These are phyloP conservation scores for Pseudopleuronectes americanus DNA, from an alignment of 2,797 vertebrate species.

Conservation along the genomic window DNA sequence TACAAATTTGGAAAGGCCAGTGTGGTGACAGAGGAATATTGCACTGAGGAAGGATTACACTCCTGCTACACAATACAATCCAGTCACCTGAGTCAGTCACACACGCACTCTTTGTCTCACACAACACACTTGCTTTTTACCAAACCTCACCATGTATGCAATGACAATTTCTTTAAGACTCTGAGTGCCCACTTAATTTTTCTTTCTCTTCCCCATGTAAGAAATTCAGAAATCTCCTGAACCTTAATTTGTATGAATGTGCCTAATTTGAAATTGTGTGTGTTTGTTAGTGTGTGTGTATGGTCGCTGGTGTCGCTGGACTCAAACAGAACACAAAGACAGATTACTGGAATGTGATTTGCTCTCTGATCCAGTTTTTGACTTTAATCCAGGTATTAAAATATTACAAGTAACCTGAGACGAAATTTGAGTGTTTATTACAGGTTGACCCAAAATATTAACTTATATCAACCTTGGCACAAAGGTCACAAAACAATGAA, in stretches of 20 bases:
- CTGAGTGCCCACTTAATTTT: too few relatives aligned
- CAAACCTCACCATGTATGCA: too few relatives aligned
- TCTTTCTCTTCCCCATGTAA: too few relatives aligned
- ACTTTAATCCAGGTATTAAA: background rate
- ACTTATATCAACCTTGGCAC: background rate
- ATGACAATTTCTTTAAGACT: too few relatives aligned
- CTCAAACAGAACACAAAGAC: background rate
- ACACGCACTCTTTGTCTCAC: background rate
- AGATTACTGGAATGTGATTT: conserved; percentile 35
- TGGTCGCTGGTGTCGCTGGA: too few relatives aligned
- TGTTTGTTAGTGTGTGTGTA: too few relatives aligned
- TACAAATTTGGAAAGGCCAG: conserved; percentile 23
- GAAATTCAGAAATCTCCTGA: too few relatives aligned
- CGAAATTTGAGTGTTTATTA: conserved; percentile 21
- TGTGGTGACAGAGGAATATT: conserved; percentile 30
- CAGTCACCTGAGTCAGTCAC: conserved; percentile 30
- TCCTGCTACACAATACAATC: conserved; percentile 18
- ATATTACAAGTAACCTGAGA: too few relatives aligned
- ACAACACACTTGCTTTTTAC: background rate
- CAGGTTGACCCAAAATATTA: conserved; percentile 15
- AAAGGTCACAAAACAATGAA: background rate
- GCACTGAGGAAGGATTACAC: conserved; percentile 41
- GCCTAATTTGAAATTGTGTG: too few relatives aligned
- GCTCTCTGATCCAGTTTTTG: conserved; percentile 30
- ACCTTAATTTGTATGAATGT: too few relatives aligned